Base-by-base conservation (phyloP, 2,888 invertebrate genomes). In the Ferdinandea cuprea region DNA sequence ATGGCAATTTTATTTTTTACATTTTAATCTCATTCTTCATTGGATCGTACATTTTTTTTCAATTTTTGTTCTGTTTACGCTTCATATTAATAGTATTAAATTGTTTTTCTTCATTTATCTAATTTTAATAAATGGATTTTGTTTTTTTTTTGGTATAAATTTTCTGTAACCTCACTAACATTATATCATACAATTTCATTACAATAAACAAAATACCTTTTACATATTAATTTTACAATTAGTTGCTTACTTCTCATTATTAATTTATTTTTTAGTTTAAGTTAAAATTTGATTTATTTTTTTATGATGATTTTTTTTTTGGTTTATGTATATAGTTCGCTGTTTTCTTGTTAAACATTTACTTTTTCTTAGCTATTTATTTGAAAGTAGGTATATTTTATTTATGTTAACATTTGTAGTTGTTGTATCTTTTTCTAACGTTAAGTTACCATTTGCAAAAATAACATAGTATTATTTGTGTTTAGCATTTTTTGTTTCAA, bases 11-110 rank as follows among this genome's bases (percentile, higher is more conserved):
- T 68, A 77, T 83, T 72, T 77, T 77, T 73, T 78, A 83, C 83
- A 83, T 35, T 61, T 77, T 83, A 61, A 59, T 66, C 61, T 54
- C 71, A 66, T 59, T 77, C 61, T 56, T 77, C 77, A 35, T 68
- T 59, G 61, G 46, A 63, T 50, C 65, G 65, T 59, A 40, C 32
- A 35, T 66, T 48, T 1, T 54, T 50, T 46, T 28, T 13, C 44
- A 11, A n/a, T 32, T 46, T 59, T 37, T 44, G n/a, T 59, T 42
- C 11, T 48, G 9, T 61, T 61, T 79, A 46, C 40, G 40, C 54
- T 80, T 59, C 52, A n/a, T 78, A 63, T 40, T 73, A 61, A 73
- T 83, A 77, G 77, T 83, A 77, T 77, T 83, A 77, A 83, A 83
- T 83, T 17, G 13, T 42, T 3, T 42, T 59, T 37, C 5, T 50